Conservation (phyloP, 2,888 invertebrate species). For the Linnaemya vulpina region DNA sequence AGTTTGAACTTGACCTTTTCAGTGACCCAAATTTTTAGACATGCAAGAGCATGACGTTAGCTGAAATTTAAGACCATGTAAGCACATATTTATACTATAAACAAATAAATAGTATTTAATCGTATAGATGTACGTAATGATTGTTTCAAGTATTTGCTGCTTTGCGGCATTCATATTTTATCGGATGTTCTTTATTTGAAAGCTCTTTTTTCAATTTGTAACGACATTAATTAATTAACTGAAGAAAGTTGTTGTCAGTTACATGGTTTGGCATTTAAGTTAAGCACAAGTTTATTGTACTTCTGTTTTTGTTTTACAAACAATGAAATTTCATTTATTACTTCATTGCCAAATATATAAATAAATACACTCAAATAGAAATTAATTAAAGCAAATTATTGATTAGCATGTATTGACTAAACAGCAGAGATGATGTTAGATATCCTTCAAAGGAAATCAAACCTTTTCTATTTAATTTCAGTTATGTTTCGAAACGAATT, state of each 20-base stretch:
- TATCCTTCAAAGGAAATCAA: not conserved
- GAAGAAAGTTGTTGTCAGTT: not conserved
- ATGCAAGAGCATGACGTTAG: not conserved
- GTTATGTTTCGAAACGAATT: too few species aligned
- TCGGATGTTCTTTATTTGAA: not conserved
- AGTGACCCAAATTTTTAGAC: constrained; percentile 38
- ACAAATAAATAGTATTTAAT: too few species aligned
- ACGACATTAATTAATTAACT: not conserved
- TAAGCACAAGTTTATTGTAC: not conserved
- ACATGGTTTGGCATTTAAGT: not conserved
- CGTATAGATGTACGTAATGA: not conserved
- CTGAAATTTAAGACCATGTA: not conserved
- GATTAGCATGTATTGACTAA: constrained; percentile 22
- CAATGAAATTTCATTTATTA: constrained; percentile 28
- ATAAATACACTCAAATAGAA: constrained; percentile 4
- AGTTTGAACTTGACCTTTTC: constrained; percentile 63
- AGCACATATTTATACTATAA: not conserved
- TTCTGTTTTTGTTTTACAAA: not conserved
- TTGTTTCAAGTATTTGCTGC: not conserved
- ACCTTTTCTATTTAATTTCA: too few species aligned
- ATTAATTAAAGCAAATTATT: constrained; percentile 31
- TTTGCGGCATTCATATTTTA: too few species aligned
- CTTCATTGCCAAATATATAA: not conserved
- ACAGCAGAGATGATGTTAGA: not conserved
- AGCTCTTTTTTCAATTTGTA: not conserved